Evolutionary conservation across 2,888 invertebrate genomes (phyloP).

Genomic region (Heliconius aoede): DNA sequence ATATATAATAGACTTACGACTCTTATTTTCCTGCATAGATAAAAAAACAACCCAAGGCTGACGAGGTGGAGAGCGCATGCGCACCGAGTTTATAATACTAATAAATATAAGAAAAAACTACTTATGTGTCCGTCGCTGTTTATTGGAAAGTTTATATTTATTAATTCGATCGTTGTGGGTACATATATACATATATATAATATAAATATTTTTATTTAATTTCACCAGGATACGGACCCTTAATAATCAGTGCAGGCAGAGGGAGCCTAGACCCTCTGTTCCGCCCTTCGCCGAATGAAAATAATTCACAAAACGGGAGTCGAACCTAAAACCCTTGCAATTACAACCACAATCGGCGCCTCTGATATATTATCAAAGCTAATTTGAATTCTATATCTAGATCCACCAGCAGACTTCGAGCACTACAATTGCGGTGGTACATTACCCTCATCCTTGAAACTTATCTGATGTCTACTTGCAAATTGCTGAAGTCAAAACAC

Average conservation of each 20-base stretch:
- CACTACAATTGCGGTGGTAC: constrained; percentile 45
- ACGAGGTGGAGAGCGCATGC: constrained; percentile 39
- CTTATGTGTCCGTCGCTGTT: not conserved
- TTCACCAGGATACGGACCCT: too few species aligned
- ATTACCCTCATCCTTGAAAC: constrained; percentile 44
- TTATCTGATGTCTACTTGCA: constrained; percentile 51
- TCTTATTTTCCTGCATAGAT: constrained; percentile 44
- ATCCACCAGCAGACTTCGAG: constrained; percentile 22
- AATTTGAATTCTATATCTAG: constrained; percentile 31
- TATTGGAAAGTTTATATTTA: not conserved
- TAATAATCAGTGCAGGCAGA: too few species aligned
- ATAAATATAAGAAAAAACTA: constrained; percentile 9
- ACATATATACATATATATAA: too few species aligned
- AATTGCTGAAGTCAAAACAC: constrained; percentile 34
- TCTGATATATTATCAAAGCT: constrained; percentile 5
- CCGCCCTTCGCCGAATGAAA: not conserved
- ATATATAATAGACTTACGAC: constrained; percentile 41
- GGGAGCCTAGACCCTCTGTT: too few species aligned
- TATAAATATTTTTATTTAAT: too few species aligned
- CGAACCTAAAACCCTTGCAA: not conserved
- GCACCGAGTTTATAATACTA: constrained; percentile 3
- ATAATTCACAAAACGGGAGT: not conserved
- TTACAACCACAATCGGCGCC: not conserved
- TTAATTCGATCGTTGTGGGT: too few species aligned
- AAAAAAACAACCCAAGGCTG: constrained; percentile 44